Base-by-base conservation (phyloP, 2,113 vertebrate species). In the Vicugna pacos region DNA sequence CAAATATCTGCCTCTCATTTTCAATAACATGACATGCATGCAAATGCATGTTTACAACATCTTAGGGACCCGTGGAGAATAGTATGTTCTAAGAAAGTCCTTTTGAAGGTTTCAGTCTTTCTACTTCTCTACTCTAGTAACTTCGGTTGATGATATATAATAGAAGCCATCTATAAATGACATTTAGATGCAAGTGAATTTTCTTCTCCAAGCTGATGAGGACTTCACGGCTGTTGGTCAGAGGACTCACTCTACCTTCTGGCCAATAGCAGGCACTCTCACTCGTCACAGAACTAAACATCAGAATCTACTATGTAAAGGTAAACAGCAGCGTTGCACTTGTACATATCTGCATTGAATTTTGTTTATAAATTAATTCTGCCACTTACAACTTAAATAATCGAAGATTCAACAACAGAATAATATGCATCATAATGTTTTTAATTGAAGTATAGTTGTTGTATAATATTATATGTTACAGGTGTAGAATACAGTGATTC, bases 1-100 rank as follows among this genome's bases (percentile, higher is more conserved):
- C 93, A 95, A 87, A 97, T 73, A 65, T 26, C 83, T 88, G 80
- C 82, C 26, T 93, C 86, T 92, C 58, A 88, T 87, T 89, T 93
- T 83, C 64, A 70, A 10, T 86, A n/a, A 67, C 46, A 6, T 76
- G 77, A 13, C 64, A 70, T 67, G 46, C 67, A 64, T 92, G 38
- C 85, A 96, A 93, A 92, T 70, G 54, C 24, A 81, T 15, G 28
- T 88, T 76, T 76, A 70, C 28, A 67, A 48, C 32, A 42, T 28
- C 58, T 69, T 24, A 90, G 20, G 81, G 65, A 70, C 52, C 38
- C 69, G 28, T 1, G 38, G 38, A 96, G 56, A 92, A 95, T 4
- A 65, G 8, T n/a, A 32, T 38, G 9, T 62, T 94, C 38, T 89
- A 91, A 73, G 35, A 80, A 94, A 95, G 15, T 46, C 46, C 64